Evolutionary conservation across 2,113 vertebrate genomes (phyloP).

Genomic region (Actinemys pallida): DNA sequence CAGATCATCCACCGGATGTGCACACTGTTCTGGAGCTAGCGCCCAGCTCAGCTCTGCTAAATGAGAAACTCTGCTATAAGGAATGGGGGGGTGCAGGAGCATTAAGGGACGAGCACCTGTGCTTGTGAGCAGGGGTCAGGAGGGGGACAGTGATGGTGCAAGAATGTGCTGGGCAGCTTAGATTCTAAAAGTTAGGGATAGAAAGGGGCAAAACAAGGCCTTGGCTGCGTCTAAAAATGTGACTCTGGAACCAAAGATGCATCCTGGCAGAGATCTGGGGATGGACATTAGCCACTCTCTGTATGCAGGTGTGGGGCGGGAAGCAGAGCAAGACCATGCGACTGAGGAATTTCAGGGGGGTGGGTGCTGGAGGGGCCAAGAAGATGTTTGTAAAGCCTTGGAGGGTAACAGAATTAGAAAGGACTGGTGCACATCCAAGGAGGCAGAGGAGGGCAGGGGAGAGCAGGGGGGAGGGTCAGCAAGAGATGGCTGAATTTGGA

Average conservation of each 20-base stretch:
- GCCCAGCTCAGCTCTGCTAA: not conserved
- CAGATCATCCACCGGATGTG: not conserved
- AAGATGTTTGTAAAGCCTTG: not conserved
- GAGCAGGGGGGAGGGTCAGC: not conserved
- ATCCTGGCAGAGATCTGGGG: not conserved
- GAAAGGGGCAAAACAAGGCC: not conserved
- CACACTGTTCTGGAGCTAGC: not conserved
- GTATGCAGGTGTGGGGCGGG: not conserved
- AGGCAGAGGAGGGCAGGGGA: not conserved
- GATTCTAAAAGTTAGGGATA: not conserved
- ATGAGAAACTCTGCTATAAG: not conserved
- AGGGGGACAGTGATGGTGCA: not conserved
- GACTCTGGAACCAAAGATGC: not conserved
- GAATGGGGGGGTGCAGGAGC: not conserved
- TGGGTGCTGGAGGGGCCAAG: not conserved
- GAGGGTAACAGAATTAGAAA: not conserved
- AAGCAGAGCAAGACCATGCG: not conserved
- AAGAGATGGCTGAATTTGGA: not conserved
- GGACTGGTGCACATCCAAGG: not conserved
- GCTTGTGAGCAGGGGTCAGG: not conserved
- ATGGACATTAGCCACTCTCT: not conserved
- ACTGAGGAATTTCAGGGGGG: not conserved
- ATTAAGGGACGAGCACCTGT: not conserved
- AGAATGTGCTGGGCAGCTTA: not conserved
- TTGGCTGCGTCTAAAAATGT: not conserved